These are phyloP conservation scores for Pseudomyrmex pallidus DNA, from an alignment of 1,140 invertebrate species.

Conservation along the genomic window DNA sequence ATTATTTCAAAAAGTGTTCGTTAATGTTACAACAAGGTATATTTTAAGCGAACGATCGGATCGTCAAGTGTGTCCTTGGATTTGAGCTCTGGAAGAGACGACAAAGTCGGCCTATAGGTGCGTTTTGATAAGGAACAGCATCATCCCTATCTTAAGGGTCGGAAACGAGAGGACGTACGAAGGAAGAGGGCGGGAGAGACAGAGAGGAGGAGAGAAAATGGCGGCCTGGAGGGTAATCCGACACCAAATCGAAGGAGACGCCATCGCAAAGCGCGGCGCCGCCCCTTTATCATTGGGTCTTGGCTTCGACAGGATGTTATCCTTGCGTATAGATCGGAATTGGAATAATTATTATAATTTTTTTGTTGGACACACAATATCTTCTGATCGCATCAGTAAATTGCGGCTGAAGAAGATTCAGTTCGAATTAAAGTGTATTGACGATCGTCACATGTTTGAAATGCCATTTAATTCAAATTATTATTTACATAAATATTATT, in stretches of 20 bases:
- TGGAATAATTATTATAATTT: conserved; percentile 26
- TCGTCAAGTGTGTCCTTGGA: conserved; percentile 22
- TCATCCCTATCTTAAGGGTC: conserved; percentile 67
- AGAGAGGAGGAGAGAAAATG: conserved; percentile 82
- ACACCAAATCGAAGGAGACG: conserved; percentile 86
- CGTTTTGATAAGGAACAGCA: conserved; percentile 79
- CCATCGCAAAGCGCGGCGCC: conserved; percentile 84
- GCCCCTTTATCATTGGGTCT: conserved; percentile 82
- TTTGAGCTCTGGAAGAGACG: conserved; percentile 30
- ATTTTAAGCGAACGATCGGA: conserved; percentile 19
- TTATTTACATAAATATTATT: too few relatives aligned
- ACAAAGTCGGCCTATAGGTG: conserved; percentile 67
- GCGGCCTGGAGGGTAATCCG: conserved; percentile 82
- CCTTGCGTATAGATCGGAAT: conserved; percentile 32
- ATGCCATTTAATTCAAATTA: too few relatives aligned
- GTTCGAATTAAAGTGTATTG: too few relatives aligned
- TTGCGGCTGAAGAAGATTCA: too few relatives aligned
- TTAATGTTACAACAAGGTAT: not conserved
- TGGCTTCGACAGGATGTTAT: conserved; percentile 57
- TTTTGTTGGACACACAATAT: not conserved
- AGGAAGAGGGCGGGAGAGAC: conserved; percentile 50
- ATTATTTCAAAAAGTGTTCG: not conserved
- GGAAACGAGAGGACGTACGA: conserved; percentile 24
- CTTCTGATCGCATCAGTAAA: not conserved
- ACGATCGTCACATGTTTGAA: too few relatives aligned